These are phyloP conservation scores for Pachymerium ferrugineum DNA, from an alignment of 2,888 invertebrate genomes.

Conservation along the genomic window DNA sequence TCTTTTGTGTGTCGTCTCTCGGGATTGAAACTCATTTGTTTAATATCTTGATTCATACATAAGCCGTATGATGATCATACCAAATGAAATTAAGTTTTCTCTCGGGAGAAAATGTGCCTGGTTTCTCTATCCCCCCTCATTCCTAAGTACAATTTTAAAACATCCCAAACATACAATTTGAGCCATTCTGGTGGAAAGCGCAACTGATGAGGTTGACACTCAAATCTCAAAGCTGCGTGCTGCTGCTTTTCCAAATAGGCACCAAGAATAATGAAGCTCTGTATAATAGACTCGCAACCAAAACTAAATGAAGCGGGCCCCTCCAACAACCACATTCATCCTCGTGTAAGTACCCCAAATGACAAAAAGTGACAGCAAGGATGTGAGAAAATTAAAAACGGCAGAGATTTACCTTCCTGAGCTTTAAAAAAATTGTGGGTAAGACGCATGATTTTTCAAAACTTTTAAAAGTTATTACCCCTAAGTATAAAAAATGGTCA, in stretches of 20 bases:
- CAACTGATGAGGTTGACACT: no score
- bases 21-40: conserved; percentile 16
- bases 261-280: background rate
- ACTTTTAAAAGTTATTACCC: no score
- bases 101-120: background rate
- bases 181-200: background rate
- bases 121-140: background rate
- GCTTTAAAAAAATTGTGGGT: no score
- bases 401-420: no score
- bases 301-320: background rate
- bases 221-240: background rate
- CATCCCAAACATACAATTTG: conserved; percentile 19
- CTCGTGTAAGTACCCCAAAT: background rate
- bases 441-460: no score
- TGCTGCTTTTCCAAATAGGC: conserved; percentile 22
- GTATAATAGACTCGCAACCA: background rate
- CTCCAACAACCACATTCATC: conserved; percentile 21
- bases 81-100: conserved; percentile 21
- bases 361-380: no score
- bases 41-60: conserved; percentile 9
- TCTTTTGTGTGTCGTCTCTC: background rate
- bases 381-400: no score
- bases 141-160: background rate
- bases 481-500: no score
- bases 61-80: conserved; percentile 9